These are phyloP conservation scores for Brachypalpus laphriformis DNA, from an alignment of 2,888 invertebrate genomes.

Conservation along the genomic window DNA sequence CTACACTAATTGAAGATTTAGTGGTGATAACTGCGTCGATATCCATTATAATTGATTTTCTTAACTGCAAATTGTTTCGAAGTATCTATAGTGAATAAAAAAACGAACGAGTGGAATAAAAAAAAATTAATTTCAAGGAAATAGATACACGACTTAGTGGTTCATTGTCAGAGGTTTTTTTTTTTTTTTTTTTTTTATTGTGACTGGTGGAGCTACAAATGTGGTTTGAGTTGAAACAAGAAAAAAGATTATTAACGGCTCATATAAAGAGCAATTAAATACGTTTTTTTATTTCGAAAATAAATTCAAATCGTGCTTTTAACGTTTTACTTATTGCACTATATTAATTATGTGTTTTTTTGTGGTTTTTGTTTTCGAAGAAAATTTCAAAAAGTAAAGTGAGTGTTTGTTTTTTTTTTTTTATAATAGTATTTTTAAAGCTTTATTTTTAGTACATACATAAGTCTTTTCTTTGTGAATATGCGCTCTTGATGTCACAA, in stretches of 20 bases:
- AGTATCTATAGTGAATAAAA: not conserved
- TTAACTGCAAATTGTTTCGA: not conserved
- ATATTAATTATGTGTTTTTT: slow-evolving; percentile 70
- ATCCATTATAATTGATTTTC: not conserved
- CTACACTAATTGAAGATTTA: slow-evolving; percentile 9
- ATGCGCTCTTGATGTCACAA: too few species aligned
- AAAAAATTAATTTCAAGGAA: not conserved
- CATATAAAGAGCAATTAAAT: not conserved
- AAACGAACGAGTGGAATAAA: not conserved
- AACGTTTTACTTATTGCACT: slow-evolving; percentile 57
- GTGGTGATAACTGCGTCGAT: not conserved
- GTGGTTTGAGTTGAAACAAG: not conserved
- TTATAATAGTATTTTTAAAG: slow-evolving; percentile 77
- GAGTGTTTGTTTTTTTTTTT: slow-evolving; percentile 37
- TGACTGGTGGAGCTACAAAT: not conserved
- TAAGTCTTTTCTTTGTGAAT: too few species aligned
- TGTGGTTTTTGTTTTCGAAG: slow-evolving; percentile 74
- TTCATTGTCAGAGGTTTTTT: slow-evolving; percentile 15
- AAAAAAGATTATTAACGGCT: not conserved
- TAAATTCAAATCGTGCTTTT: slow-evolving; percentile 57
- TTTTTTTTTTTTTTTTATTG: not conserved
- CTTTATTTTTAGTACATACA: too few species aligned
- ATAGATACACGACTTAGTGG: slow-evolving; percentile 7
- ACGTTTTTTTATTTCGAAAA: not conserved
- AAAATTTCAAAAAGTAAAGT: slow-evolving; percentile 74